phyloP scores from a whole-genome alignment of 1,140 invertebrate species.

The Metopolophium dirhodum region DNA sequence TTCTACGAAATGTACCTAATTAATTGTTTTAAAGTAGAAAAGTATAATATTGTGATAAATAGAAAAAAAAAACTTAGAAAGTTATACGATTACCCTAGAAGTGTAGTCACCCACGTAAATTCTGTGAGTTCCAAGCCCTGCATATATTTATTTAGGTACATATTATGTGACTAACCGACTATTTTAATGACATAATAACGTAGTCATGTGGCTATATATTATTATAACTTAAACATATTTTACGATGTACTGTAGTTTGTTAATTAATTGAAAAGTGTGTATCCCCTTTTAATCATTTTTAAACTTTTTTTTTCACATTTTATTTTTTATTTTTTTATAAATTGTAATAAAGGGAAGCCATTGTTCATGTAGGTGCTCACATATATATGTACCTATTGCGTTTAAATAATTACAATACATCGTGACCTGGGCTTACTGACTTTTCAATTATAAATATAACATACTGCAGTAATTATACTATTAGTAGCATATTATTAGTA shows the following conservation, averaged over 20 bases:
- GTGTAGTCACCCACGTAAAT: background rate
- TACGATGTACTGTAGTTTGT: background rate
- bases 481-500: background rate
- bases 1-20: background rate
- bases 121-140: background rate
- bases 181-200: background rate
- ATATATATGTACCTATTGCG: background rate
- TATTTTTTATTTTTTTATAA: background rate
- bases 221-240: background rate
- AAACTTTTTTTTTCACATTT: background rate
- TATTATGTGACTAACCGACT: background rate
- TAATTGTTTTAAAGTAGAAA: background rate
- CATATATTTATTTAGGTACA: background rate
- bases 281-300: background rate
- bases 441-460: background rate
- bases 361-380: background rate
- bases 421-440: background rate
- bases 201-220: background rate
- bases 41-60: background rate
- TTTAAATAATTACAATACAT: background rate
- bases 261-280: background rate
- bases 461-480: background rate
- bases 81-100: background rate
- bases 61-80: background rate
- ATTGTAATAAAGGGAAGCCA: background rate